Evolutionary conservation across 2,888 invertebrate species (phyloP).

Genomic region (Ischnura elegans): DNA sequence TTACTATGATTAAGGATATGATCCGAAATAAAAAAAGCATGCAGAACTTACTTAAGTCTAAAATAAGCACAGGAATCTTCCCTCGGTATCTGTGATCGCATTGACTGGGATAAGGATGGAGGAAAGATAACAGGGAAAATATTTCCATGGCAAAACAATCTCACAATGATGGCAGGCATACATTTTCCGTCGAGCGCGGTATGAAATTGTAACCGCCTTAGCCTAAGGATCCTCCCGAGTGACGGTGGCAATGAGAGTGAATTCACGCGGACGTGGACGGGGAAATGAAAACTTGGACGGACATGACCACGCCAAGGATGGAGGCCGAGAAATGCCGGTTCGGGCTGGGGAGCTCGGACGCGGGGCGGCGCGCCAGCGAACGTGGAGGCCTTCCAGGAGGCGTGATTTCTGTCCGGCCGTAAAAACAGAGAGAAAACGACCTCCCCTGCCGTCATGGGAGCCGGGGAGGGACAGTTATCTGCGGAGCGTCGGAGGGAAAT

Average conservation of each 20-base stretch:
- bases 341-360: background rate
- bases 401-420: background rate
- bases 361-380: background rate
- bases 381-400: background rate
- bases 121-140: too few relatives aligned
- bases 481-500: background rate
- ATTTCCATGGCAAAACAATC: too few relatives aligned
- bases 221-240: background rate
- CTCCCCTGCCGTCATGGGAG: background rate
- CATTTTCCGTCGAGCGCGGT: background rate
- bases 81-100: too few relatives aligned
- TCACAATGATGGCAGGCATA: background rate
- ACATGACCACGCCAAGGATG: background rate
- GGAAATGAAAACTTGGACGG: background rate
- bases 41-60: too few relatives aligned
- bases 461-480: background rate
- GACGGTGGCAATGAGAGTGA: background rate
- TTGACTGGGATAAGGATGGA: too few relatives aligned
- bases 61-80: too few relatives aligned
- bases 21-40: too few relatives aligned
- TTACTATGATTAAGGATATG: too few relatives aligned
- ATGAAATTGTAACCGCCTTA: background rate
- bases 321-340: background rate
- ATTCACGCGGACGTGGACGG: background rate
- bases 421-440: background rate